phyloP scores from a whole-genome alignment of 2,888 invertebrate species.

The Lepidocyrtinus sp. region DNA sequence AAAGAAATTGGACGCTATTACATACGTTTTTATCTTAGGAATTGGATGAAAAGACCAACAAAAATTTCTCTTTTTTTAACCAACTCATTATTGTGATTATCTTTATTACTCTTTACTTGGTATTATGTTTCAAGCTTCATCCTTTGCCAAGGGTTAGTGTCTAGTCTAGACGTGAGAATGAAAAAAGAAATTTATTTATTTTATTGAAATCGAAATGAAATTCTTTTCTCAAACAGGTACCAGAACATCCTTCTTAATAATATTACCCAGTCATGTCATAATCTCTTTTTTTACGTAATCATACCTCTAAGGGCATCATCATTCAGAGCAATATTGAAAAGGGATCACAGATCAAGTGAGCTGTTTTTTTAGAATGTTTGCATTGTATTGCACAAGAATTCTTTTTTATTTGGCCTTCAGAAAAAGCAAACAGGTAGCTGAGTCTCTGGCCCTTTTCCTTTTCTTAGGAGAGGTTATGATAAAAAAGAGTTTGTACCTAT shows the following conservation, averaged over 20 bases:
- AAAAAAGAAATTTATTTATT: constrained; percentile 2
- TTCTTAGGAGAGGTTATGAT: constrained; percentile 21
- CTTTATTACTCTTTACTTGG: constrained; percentile 15
- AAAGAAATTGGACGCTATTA: constrained; percentile 5
- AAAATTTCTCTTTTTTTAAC: constrained; percentile 15
- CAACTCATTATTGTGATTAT: constrained; percentile 6
- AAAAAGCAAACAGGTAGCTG: constrained; percentile 27
- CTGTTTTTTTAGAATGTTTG: constrained; percentile 34
- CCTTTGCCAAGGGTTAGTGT: constrained; percentile 13
- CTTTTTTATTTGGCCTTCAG: constrained; percentile 42
- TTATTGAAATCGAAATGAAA: constrained; percentile 18
- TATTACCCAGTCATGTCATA: constrained; percentile 14
- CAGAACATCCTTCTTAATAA: constrained; percentile 18
- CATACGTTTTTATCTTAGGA: not conserved
- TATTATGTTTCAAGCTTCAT: not conserved
- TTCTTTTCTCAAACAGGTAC: constrained; percentile 14
- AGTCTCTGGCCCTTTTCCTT: constrained; percentile 24
- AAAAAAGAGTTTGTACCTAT: not conserved
- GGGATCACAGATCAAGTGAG: constrained; percentile 46
- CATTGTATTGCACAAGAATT: constrained; percentile 14
- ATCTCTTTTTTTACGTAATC: constrained; percentile 10
- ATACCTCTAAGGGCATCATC: not conserved
- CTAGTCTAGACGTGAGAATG: constrained; percentile 18
- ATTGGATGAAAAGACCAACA: not conserved
- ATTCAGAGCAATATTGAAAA: constrained; percentile 2